Conservation (phyloP, 2,888 invertebrate genomes). For the Drosophila pullipes region DNA sequence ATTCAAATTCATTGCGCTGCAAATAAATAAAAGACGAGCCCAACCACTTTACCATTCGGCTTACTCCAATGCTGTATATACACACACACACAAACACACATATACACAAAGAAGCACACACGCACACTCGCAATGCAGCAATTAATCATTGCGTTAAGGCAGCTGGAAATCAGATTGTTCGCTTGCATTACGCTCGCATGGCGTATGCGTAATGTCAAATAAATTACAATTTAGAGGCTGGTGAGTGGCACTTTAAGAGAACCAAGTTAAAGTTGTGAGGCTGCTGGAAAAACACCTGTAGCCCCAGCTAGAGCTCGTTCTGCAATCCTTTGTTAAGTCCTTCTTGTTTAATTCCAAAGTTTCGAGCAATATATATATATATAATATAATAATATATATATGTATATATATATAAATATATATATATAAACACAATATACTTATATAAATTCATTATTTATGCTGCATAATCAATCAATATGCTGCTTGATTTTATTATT, state of each 20-base stretch:
- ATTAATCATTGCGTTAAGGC: constrained; percentile 76
- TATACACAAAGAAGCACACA: constrained; percentile 7
- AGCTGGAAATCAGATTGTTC: constrained; percentile 64
- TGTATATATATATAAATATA: background rate
- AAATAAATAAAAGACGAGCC: constrained; percentile 69
- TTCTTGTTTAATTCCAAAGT: constrained; percentile 18
- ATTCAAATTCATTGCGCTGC: constrained; percentile 61
- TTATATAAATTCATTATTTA: constrained; percentile 68
- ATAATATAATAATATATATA: background rate
- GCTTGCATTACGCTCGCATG: constrained; percentile 61
- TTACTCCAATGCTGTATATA: constrained; percentile 1
- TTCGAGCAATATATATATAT: background rate
- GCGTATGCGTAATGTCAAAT: constrained; percentile 77
- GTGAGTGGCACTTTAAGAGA: constrained; percentile 28
- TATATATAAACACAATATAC: background rate
- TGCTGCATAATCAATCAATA: constrained; percentile 79
- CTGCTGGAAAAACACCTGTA: constrained; percentile 29
- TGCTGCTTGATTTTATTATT: constrained; percentile 79
- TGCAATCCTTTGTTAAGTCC: constrained; percentile 46
- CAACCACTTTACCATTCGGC: constrained; percentile 13
- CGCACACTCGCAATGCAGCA: constrained; percentile 36
- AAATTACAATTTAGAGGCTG: constrained; percentile 65
- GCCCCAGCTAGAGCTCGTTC: background rate
- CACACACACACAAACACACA: constrained; percentile 1
- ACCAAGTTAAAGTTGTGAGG: constrained; percentile 10